A percentile compares a stretch with the other conserved stretches of the same genome.
Evolutionary conservation across 2,888 invertebrate genomes (phyloP).

Genomic region (Eilema depressum): DNA sequence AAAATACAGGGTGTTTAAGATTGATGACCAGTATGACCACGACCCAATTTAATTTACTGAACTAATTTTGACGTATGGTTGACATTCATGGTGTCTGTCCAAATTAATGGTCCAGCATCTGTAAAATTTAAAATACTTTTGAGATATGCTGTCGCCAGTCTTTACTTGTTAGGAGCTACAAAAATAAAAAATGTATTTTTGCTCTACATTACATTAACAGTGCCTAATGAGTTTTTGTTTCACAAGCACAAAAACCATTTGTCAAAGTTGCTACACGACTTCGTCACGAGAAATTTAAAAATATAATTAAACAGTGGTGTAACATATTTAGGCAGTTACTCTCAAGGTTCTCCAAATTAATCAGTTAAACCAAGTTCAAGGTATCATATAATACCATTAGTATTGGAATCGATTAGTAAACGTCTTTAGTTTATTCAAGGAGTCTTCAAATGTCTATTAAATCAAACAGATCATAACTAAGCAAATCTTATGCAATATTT

Average conservation of each 20-base stretch:
- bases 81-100: neutral
- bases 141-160: neutral
- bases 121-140: neutral
- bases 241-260: slow-evolving; percentile 1
- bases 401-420: neutral
- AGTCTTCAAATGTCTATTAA: neutral
- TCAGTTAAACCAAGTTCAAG: slow-evolving; percentile 18
- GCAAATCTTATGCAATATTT: slow-evolving; percentile 1
- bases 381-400: neutral
- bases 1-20: neutral
- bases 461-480: neutral
- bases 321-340: slow-evolving; percentile 20
- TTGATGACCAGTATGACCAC: too few relatives aligned
- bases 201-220: slow-evolving; percentile 6
- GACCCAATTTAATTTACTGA: too few relatives aligned
- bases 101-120: neutral
- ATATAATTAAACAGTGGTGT: slow-evolving; percentile 2
- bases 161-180: neutral
- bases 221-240: slow-evolving; percentile 17
- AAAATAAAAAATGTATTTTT: slow-evolving; percentile 14
- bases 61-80: too few relatives aligned
- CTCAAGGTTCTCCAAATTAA: slow-evolving; percentile 35
- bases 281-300: slow-evolving; percentile 10
- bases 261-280: slow-evolving; percentile 10
- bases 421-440: neutral